A percentile compares a stretch with the other conserved stretches of the same genome.
phyloP scores from a whole-genome alignment of 2,797 vertebrate genomes.

The Alosa sapidissima region DNA sequence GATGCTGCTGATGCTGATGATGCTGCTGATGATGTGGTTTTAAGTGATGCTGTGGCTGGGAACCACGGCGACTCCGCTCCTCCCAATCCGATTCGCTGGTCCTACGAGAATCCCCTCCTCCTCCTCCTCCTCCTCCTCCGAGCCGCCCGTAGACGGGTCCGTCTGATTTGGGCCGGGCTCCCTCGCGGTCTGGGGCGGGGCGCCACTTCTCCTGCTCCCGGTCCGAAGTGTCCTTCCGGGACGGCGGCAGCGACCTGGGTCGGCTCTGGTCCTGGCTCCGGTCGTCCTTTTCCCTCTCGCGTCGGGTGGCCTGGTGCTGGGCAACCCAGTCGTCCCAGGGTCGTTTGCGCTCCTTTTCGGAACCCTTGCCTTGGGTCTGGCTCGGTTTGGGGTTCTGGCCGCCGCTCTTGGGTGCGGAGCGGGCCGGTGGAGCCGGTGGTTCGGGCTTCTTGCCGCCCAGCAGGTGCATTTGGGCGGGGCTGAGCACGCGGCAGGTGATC shows the following conservation, averaged over 20 bases:
- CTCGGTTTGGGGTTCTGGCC: not conserved
- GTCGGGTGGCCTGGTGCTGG: constrained; percentile 45
- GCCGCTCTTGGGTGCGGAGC: not conserved
- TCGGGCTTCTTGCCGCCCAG: constrained; percentile 45
- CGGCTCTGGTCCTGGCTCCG: constrained; percentile 15
- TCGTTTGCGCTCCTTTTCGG: constrained; percentile 43
- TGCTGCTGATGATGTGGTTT: not conserved
- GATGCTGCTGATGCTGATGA: not conserved
- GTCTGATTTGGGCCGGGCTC: constrained; percentile 41
- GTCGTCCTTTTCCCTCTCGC: constrained; percentile 36
- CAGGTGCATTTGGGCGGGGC: constrained; percentile 68
- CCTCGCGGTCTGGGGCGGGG: constrained; percentile 36
- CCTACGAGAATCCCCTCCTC: constrained; percentile 41
- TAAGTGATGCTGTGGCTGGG: constrained; percentile 20
- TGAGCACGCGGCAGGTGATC: constrained; percentile 78
- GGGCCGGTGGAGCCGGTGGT: not conserved
- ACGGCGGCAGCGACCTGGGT: constrained; percentile 57
- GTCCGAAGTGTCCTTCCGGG: constrained; percentile 36
- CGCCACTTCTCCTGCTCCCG: constrained; percentile 23
- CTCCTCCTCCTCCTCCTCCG: constrained; percentile 40
- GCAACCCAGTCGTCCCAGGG: constrained; percentile 67
- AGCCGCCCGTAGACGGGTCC: constrained; percentile 30
- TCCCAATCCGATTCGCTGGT: constrained; percentile 45
- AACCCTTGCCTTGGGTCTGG: constrained; percentile 28
- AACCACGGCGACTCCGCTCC: constrained; percentile 26